Percentiles rank a stretch among this genome's conserved stretches.
Conservation (phyloP, 2,888 invertebrate species). For the Pilophorus perplexus region DNA sequence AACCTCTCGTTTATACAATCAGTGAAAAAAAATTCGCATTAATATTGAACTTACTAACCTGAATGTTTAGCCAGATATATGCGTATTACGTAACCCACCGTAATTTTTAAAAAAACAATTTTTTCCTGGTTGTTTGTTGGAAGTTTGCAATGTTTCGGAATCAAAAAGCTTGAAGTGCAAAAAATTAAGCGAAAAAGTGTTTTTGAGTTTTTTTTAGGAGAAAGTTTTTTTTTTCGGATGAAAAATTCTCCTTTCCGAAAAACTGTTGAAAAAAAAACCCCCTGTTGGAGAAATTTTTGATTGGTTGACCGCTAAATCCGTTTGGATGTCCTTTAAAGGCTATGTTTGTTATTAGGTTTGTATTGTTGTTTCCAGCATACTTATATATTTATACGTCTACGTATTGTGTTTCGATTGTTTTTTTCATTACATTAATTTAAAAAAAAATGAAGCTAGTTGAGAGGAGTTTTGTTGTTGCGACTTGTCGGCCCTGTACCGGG, state of each 20-base stretch:
- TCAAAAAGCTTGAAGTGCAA: too few species aligned
- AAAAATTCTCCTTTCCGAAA: too few species aligned
- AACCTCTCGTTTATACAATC: conserved; percentile 26
- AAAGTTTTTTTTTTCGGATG: too few species aligned
- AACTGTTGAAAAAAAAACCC: conserved; percentile 22
- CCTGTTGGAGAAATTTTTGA: conserved; percentile 8
- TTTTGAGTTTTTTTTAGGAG: too few species aligned
- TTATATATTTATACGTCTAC: conserved; percentile 36
- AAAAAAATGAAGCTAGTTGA: background rate
- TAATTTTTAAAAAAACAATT: conserved; percentile 17
- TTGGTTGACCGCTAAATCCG: conserved; percentile 10
- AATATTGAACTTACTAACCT: conserved; percentile 30
- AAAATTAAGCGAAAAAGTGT: too few species aligned
- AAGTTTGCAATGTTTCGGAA: too few species aligned
- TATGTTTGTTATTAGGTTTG: conserved; percentile 40
- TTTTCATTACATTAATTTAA: conserved; percentile 39
- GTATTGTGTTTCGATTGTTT: conserved; percentile 28
- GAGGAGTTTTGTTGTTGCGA: conserved; percentile 16
- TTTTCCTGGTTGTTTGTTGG: conserved; percentile 12
- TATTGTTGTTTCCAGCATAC: conserved; percentile 38
- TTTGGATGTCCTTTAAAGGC: too few species aligned
- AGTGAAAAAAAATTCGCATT: conserved; percentile 23
- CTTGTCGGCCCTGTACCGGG: conserved; percentile 19
- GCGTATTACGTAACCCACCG: conserved; percentile 25
- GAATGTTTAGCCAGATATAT: conserved; percentile 36